Evolutionary conservation across 1,140 invertebrate species (phyloP), one percentile per base, ranked within the genome.

Genomic region (Polypedilum vanderplanki): DNA sequence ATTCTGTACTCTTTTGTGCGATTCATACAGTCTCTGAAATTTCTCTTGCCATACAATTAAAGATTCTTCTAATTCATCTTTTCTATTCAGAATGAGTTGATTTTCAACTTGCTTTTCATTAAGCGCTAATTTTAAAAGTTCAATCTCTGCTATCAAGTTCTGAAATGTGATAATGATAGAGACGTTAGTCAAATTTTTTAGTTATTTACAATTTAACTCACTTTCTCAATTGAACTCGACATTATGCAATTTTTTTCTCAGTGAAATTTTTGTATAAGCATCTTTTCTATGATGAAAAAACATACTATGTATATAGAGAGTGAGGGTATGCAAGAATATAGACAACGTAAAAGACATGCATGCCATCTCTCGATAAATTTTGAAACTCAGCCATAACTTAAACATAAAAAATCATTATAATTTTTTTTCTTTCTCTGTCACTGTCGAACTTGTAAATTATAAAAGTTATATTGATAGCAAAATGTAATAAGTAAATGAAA

Each of bases 1-100:
- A 84, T 93, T 96, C 82, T 98, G 95, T 46, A 98, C 89, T 79
- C 94, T 90, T 81, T 95, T 95, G 80, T 98, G 94, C 75, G 94
- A 95, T 81, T 98, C 96, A 83, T 93, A 90, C 74, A 98, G 87
- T 78, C 95, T 89, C 81, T 92, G 91, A 87, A 96, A 96, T 86
- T 96, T 95, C 78, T 97, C 94, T 80, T 95, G 90, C 90, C 93
- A 95, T 78, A 92, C 91, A 75, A 90, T 80, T 74, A 96, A 83
- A 82, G 96, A 94, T 77, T 97, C 94, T 79, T 90, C 90, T 57
- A 95, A 85, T 75, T 93, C 92, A 33, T 89, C 87, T 78, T 90
- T 84, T 78, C 92, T 90, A 75, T 93, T 87, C 7, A 89, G 90
- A 80, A 81, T 95, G 93, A 78, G 92, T 91, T 0, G 90, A 90